Conservation (phyloP, 1,140 invertebrate genomes). For the Anadara kagoshimensis region DNA sequence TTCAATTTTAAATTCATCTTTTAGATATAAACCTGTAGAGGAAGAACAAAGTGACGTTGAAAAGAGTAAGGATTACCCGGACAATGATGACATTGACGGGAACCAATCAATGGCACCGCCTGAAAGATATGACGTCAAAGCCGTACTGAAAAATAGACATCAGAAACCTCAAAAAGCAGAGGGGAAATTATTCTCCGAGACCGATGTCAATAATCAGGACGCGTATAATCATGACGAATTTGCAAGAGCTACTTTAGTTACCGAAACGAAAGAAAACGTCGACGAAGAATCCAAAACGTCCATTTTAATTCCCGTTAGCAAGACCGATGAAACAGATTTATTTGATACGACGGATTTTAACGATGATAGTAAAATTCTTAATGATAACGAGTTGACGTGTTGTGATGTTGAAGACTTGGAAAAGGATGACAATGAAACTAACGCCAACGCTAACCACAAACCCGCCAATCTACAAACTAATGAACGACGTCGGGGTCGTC, state of each 20-base stretch:
- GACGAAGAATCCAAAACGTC: too few species aligned
- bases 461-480: background rate
- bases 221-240: too few species aligned
- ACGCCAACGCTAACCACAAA: background rate
- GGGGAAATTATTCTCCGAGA: too few species aligned
- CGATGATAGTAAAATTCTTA: background rate
- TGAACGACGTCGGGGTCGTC: background rate
- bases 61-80: too few species aligned
- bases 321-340: background rate
- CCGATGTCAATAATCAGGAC: too few species aligned
- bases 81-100: too few species aligned
- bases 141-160: background rate
- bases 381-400: background rate
- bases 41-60: background rate
- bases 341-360: background rate
- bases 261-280: too few species aligned
- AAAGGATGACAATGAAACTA: background rate
- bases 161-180: background rate
- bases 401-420: slow-evolving; percentile 10
- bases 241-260: too few species aligned
- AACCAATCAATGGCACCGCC: background rate
- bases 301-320: background rate
- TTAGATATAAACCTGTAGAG: too few species aligned
- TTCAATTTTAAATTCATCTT: too few species aligned
- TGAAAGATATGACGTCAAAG: background rate